Base-by-base conservation (phyloP, 92 coral and sea anemone genomes). In the Micromussa lordhowensis region DNA sequence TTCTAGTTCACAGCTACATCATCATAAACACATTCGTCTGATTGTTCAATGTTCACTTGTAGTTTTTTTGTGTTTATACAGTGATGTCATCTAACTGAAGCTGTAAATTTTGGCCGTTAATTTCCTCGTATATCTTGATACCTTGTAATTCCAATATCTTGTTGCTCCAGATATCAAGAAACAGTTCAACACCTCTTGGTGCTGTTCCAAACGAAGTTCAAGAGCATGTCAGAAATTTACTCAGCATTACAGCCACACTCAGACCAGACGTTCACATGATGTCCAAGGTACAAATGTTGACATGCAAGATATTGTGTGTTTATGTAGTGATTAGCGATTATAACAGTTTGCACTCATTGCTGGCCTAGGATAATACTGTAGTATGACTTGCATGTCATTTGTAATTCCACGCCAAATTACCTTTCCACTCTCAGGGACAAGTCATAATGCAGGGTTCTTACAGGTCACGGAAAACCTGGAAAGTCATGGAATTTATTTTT, bases 191-290 rank as follows among this genome's bases (percentile, higher is more conserved):
- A 49, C 86, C 98, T 10, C 91, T 98, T 80, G 98, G 98, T n/a
- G 81, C 84, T 91, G 98, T 98, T 57, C 98, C 99, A 11, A 76
- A 84, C 22, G 96, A 93, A 8, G 68, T 98, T 9, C 96, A 92
- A 36, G 93, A 97, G 34, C 98, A 96, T 87, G 99, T 98, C 5
- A 94, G 95, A 66, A 90, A 90, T 78, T 88, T 98, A 61, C 91
- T 98, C 32, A 93, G 98, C 63, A 91, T 98, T 44, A 96, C 99
- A 1, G 94, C 98, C 28, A 71, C 96, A 6, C 59, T 94, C 35
- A 80, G 99, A 82, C 96, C 98, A 89, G 99, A 98, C 84, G 96
- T 92, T 7, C 99, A 96, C 82, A 92, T 91, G 87, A 94, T 97
- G 98, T 84, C 95, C 75, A 98, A 98, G 98, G 99, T 98, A 92